phyloP scores from a whole-genome alignment of 92 coral and sea anemone genomes.

The Epizoanthus fatuus region DNA sequence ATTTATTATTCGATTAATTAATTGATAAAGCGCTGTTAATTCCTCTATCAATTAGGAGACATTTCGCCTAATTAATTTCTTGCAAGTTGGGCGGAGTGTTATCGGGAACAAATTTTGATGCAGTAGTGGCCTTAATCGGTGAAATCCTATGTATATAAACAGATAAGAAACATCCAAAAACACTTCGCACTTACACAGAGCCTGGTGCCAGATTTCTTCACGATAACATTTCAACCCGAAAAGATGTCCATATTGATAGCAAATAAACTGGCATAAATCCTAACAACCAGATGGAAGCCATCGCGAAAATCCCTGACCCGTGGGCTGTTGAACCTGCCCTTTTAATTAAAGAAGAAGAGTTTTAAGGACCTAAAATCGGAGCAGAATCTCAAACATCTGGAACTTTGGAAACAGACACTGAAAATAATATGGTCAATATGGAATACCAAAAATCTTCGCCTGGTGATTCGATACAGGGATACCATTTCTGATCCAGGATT shows the following conservation, averaged over 20 bases:
- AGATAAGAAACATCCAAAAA: slow-evolving; percentile 21
- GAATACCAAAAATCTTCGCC: too few species aligned
- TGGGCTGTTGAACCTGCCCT: background rate
- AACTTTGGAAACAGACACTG: too few species aligned
- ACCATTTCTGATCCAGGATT: too few species aligned
- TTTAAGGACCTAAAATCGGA: too few species aligned
- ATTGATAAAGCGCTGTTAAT: slow-evolving; percentile 40
- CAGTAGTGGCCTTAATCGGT: slow-evolving; percentile 12
- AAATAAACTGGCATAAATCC: slow-evolving; percentile 5
- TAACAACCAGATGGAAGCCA: background rate
- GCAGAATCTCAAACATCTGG: too few species aligned
- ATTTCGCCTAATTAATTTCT: slow-evolving; percentile 7
- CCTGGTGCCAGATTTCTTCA: slow-evolving; percentile 2
- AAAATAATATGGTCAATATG: too few species aligned
- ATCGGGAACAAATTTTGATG: slow-evolving; percentile 6
- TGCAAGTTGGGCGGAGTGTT: slow-evolving; percentile 34
- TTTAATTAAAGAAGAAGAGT: too few species aligned
- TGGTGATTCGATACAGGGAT: too few species aligned
- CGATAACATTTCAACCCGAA: slow-evolving; percentile 32
- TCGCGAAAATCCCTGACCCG: background rate
- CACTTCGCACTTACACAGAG: background rate
- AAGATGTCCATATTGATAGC: slow-evolving; percentile 39
- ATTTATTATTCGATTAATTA: slow-evolving; percentile 35
- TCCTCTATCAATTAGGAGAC: slow-evolving; percentile 2
- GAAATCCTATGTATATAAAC: slow-evolving; percentile 23